Evolutionary conservation across 2,113 vertebrate genomes (phyloP), one percentile per base, ranked within the genome.

Genomic region (Actenoides hombroni): DNA sequence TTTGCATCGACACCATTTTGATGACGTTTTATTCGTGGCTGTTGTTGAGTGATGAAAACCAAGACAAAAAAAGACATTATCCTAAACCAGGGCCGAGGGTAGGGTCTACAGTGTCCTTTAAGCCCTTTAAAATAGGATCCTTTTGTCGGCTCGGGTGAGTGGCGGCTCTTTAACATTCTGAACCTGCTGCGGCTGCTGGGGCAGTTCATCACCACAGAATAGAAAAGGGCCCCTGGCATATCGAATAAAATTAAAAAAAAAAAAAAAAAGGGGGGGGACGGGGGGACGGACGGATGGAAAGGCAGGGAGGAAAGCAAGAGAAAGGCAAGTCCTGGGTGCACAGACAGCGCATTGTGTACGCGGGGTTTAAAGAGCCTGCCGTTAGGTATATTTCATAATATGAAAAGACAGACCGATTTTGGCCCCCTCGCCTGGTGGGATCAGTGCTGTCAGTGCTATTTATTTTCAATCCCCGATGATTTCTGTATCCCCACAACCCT

Each of bases 381-480:
- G 64, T 96, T 97, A 97, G 97, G 95, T 97, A 97, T 98, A 97
- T 97, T 97, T 98, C 97, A 98, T 97, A 98, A 98, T 98, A 91
- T 93, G 97, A 98, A 98, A 98, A 98, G 98, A 98, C 98, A 98
- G 98, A 94, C 97, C 60, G 88, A 95, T 97, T 98, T 97, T 95
- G 97, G 90, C 94, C 97, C 91, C 89, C 95, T 98, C n/a, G 79
- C 95, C 97, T 98, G 89, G 96, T 95, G 96, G 97, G 97, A 97
- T 97, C 98, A 96, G 94, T 92, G 96, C 97, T 98, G 98, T 98
- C 98, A 97, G 90, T 86, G 96, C 96, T 96, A 96, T 97, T 98
- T 98, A 98, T 97, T 97, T 97, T 94, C 97, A 98, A 97, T 98
- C 96, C 97, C 97, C 91, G 83, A 14, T 98, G 98, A 98, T 98